Percentiles rank a stretch among this genome's conserved stretches.
phyloP scores from a whole-genome alignment of 2,113 vertebrate genomes.

The Myrmecobius fasciatus region DNA sequence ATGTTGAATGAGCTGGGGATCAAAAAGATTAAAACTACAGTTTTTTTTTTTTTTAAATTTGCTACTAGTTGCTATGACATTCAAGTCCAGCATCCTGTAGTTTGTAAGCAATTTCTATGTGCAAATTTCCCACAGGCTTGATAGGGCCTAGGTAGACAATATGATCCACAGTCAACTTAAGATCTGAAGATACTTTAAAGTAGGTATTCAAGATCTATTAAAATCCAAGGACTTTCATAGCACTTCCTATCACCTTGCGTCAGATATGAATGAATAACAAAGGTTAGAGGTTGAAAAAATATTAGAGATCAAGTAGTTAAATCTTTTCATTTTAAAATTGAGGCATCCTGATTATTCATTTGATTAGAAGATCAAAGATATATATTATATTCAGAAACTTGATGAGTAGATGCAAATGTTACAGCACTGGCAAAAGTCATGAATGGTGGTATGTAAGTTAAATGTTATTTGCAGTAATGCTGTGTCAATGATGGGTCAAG shows the following conservation, averaged over 20 bases:
- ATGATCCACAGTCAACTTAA: not conserved
- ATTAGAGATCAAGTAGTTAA: not conserved
- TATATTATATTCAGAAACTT: not conserved
- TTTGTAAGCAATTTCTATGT: not conserved
- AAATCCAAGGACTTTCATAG: not conserved
- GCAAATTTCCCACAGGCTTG: not conserved
- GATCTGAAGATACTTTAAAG: not conserved
- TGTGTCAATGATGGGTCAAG: not conserved
- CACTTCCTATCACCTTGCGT: not conserved
- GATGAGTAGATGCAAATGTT: not conserved
- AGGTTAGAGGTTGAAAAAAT: not conserved
- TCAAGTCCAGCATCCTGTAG: not conserved
- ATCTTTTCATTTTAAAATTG: not conserved
- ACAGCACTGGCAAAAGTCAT: not conserved
- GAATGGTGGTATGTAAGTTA: no score
- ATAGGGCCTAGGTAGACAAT: not conserved
- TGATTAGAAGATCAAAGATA: not conserved
- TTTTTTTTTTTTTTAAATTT: not conserved
- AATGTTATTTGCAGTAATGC: no score
- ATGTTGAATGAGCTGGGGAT: not conserved
- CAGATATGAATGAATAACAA: not conserved
- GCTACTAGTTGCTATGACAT: not conserved
- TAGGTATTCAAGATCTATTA: not conserved
- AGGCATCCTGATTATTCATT: not conserved
- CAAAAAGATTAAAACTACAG: not conserved